Evolutionary conservation across 30 jellyfish, hydroid and myxozoan genomes (phyloP).

Genomic region (Hydractinia symbiolongicarpus): DNA sequence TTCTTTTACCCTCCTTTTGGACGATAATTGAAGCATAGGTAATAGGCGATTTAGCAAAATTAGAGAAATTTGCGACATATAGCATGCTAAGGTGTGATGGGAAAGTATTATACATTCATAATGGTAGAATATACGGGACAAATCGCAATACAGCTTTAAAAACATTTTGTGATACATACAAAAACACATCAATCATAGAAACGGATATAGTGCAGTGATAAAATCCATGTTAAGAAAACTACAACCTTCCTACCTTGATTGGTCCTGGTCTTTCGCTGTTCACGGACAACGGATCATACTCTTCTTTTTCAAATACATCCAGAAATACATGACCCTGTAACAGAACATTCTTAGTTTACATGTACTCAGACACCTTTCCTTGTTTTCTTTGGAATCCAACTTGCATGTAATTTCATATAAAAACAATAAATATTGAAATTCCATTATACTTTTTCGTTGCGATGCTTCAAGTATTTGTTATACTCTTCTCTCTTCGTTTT

Average conservation of each 20-base stretch:
- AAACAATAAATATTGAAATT: too few relatives aligned
- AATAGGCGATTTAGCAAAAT: too few relatives aligned
- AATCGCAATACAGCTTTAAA: neutral
- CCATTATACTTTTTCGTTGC: constrained; percentile 49
- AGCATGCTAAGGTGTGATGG: too few relatives aligned
- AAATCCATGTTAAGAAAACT: neutral
- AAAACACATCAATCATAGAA: neutral
- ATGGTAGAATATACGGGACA: too few relatives aligned
- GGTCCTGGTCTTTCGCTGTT: constrained; percentile 66
- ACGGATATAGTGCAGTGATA: neutral
- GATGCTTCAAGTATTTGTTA: constrained; percentile 46
- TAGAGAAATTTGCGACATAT: too few relatives aligned
- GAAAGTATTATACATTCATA: too few relatives aligned
- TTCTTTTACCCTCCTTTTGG: too few relatives aligned
- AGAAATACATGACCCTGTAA: constrained; percentile 79
- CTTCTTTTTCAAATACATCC: constrained; percentile 66
- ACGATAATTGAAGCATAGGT: too few relatives aligned
- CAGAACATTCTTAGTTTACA: neutral
- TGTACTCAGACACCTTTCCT: too few relatives aligned
- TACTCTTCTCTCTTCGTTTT: constrained; percentile 45
- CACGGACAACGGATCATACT: constrained; percentile 63
- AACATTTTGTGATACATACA: neutral
- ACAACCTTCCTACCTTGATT: constrained; percentile 29
- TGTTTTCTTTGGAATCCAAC: too few relatives aligned
- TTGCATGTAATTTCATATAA: too few relatives aligned